Evolutionary conservation across 1,140 invertebrate species (phyloP).

Genomic region (Drosophila ambigua): DNA sequence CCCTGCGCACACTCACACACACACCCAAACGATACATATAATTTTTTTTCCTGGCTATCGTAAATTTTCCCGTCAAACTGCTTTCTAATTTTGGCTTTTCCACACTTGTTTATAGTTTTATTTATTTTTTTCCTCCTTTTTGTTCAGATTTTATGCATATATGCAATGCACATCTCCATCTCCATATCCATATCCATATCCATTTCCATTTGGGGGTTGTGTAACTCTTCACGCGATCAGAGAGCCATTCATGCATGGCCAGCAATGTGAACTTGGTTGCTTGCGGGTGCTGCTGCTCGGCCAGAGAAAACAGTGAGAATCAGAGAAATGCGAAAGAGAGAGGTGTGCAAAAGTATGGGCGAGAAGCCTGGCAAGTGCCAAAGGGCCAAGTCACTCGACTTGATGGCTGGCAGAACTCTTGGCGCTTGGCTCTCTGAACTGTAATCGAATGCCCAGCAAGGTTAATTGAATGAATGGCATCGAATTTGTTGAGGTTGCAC

Average conservation of each 20-base stretch:
- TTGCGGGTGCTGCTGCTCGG: slow-evolving; percentile 6
- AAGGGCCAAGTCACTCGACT: slow-evolving; percentile 11
- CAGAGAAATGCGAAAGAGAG: slow-evolving; percentile 28
- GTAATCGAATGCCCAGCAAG: slow-evolving; percentile 52
- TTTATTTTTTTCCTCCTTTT: slow-evolving; percentile 19
- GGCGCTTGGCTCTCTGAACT: slow-evolving; percentile 34
- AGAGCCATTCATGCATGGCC: slow-evolving; percentile 65
- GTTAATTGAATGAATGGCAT: slow-evolving; percentile 61
- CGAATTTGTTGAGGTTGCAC: slow-evolving; percentile 36
- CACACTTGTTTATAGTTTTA: slow-evolving; percentile 49
- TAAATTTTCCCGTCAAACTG: slow-evolving; percentile 71
- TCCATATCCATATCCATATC: slow-evolving; percentile 27
- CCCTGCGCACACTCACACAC: slow-evolving; percentile 26
- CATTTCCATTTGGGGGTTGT: slow-evolving; percentile 52
- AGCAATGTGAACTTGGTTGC: slow-evolving; percentile 54
- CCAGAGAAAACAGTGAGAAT: slow-evolving; percentile 9
- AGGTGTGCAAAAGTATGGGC: slow-evolving; percentile 25
- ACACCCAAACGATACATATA: slow-evolving; percentile 5
- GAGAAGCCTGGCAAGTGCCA: slow-evolving; percentile 58
- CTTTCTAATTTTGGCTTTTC: slow-evolving; percentile 76
- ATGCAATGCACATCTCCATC: slow-evolving; percentile 39
- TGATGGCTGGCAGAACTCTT: slow-evolving; percentile 15
- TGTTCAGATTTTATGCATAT: too few species aligned
- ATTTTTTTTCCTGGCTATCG: slow-evolving; percentile 50
- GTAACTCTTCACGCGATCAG: slow-evolving; percentile 76